Base-by-base conservation (phyloP, 2,888 invertebrate species). In the Laothoe populi region DNA sequence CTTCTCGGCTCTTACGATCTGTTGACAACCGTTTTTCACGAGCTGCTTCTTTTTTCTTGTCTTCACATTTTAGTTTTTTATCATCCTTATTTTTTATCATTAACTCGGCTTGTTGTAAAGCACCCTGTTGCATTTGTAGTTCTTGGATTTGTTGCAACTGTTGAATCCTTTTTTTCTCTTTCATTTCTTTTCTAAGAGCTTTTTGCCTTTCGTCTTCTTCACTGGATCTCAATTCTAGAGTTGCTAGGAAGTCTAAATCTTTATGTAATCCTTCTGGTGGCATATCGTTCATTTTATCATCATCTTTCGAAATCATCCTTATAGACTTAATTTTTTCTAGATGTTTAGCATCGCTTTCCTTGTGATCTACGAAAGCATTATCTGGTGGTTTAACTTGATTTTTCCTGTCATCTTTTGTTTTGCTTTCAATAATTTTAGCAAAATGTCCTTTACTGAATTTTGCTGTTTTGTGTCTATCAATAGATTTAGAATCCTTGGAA, bases 401-500 rank as follows among this genome's bases (percentile, higher is more conserved):
- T 74, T 94, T 93, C 81, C 94, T 94, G 62, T 94, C 94, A 69
- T 94, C 94, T 79, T 93, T 93, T 63, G 93, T 92, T 86, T 94
- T 94, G 69, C 94, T 94, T 79, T 95, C 95, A 66, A 94, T 87
- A 60, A 94, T 84, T 81, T 94, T 94, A 13, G 93, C 91, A 79
- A 93, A 92, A 73, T 92, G 93, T 57, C 94, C 94, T 77, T 94
- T 94, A 79, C 92, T 94, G 69, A 94, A 94, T 84, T 94, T 95
- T 4, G 90, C 86, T 60, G 91, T 85, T 83, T 94, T 92, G 67
- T 86, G 90, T 66, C 84, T 87, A 60, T 89, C 92, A 58, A 76
- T 72, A 71, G 75, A 79, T 69, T 88, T 92, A 0, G 88, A 84
- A 73, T 96, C 96, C 88, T 96, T 96, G 48, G 96, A 96, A 78